Conservation (phyloP, 2,797 vertebrate genomes). For the Cyclopterus lumpus region DNA sequence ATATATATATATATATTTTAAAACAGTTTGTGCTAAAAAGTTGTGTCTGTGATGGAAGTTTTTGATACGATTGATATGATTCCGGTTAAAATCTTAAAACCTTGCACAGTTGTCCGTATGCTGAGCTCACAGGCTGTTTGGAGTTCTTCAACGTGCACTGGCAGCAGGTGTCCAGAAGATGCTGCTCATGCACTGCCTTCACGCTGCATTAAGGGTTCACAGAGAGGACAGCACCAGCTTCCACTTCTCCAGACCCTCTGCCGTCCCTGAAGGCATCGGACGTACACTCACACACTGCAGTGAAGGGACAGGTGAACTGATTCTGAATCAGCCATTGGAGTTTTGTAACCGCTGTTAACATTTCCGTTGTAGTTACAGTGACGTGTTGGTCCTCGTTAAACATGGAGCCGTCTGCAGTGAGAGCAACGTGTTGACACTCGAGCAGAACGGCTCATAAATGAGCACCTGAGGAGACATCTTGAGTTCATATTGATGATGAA, state of each 20-base stretch:
- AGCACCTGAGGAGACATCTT: conserved; percentile 17
- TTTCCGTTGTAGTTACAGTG: too few relatives aligned
- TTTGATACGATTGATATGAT: neutral
- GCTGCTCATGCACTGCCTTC: conserved; percentile 41
- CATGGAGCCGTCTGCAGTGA: too few relatives aligned
- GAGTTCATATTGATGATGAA: conserved; percentile 49
- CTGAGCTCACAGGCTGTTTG: too few relatives aligned
- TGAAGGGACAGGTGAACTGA: neutral
- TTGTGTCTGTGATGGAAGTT: neutral
- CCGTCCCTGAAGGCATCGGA: conserved; percentile 18
- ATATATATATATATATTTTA: too few relatives aligned
- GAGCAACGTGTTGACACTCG: neutral
- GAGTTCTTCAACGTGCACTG: conserved; percentile 47
- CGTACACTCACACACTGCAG: conserved; percentile 7
- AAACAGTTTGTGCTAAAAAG: neutral
- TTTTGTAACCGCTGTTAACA: too few relatives aligned
- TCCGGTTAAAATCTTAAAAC: neutral
- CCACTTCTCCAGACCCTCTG: conserved; percentile 21
- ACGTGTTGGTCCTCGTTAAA: too few relatives aligned
- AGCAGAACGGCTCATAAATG: too few relatives aligned
- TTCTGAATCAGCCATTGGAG: neutral
- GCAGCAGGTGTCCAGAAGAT: conserved; percentile 57
- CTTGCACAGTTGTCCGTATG: neutral
- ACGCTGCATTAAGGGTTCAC: conserved; percentile 29
- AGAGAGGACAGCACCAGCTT: conserved; percentile 42